Base-by-base conservation (phyloP, 2,797 vertebrate species). In the Brachyalestes nurse region DNA sequence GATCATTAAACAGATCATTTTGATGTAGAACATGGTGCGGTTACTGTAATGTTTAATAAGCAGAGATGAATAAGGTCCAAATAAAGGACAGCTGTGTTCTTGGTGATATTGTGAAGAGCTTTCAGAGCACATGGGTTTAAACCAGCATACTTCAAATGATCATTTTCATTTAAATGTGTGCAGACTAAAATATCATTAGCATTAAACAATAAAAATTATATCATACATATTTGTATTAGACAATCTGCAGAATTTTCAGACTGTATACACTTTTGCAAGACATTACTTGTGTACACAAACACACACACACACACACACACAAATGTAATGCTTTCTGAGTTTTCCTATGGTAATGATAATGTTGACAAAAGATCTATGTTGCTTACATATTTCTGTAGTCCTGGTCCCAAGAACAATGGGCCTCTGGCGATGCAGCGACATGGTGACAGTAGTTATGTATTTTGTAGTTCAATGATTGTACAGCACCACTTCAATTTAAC, bases 351-450 rank as follows among this genome's bases (percentile, higher is more conserved):
- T 10, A 45, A 12, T 67, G 21, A 67, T n/a, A 5, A 21, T 2
- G 7, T 51, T 64, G 25, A 69, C 1, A 23, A n/a, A 7, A 5
- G 5, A 45, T 45, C 40, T 16, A 5, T 62, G 47, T 16, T 58
- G 28, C 51, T 81, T 17, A 84, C 83, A 72, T 75, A 82, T 84
- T 16, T 78, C 51, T 53, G 83, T 79, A 34, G 72, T 75, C 1
- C 16, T 53, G 23, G 53, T 47, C 45, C 80, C 79, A 47, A 61
- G 87, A 72, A 83, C 90, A 0, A 78, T 16, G 51, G 85, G 42
- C 72, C 16, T 72, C n/a, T 66, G 82, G 42, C 65, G 71, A 80
- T 90, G 91, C 57, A 91, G 5, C 3, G 92, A 91, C 93, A 94
- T 93, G 87, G 17, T 84, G 21, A 73, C 62, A 79, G 25, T 77